Evolutionary conservation across 1,140 invertebrate species (phyloP), one percentile per base, ranked within the genome.

Genomic region (Neuroterus valhalla): DNA sequence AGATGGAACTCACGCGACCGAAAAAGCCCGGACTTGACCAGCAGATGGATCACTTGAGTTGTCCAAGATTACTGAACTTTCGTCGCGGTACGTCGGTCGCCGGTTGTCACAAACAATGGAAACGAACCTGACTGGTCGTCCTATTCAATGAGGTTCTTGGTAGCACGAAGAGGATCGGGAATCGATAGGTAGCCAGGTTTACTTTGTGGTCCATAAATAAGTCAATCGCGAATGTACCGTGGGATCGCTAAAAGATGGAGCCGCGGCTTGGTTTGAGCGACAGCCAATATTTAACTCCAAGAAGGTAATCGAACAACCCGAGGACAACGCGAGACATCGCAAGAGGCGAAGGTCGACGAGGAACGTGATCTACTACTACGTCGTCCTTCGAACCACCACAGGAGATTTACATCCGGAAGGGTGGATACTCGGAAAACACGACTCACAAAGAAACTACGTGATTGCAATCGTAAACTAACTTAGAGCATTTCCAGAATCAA

Each of bases 151-250:
- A 45, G 68, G 23, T 62, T 62, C 55, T 55, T 55, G 52, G 52
- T 55, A 55, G 52, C 21, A 38, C 23, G 42, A 70, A 46, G n/a
- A 70, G 52, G 68, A 68, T 71, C 66, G 68, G 31, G 71, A 68
- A 71, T 74, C 68, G 50, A 71, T 52, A 68, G 66, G 74, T 71
- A 77, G 76, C 70, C 71, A 77, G 77, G 69, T 74, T 77, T 82
- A 75, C 78, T 86, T 85, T 82, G 84, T 83, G 81, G 78, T 72
- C 79, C 83, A 82, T 87, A 87, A 86, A 86, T 80, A 86, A 82
- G 78, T 84, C 82, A 84, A 78, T 81, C 74, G 76, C 31, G 71
- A 77, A 71, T 74, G 45, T 68, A 75, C 62, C 69, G 48, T 66
- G 70, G 45, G 62, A 77, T 55, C 48, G 70, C 71, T 72, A 62